These are phyloP conservation scores for Epinotia brunnichana DNA, from an alignment of 2,888 invertebrate genomes.

Conservation along the genomic window DNA sequence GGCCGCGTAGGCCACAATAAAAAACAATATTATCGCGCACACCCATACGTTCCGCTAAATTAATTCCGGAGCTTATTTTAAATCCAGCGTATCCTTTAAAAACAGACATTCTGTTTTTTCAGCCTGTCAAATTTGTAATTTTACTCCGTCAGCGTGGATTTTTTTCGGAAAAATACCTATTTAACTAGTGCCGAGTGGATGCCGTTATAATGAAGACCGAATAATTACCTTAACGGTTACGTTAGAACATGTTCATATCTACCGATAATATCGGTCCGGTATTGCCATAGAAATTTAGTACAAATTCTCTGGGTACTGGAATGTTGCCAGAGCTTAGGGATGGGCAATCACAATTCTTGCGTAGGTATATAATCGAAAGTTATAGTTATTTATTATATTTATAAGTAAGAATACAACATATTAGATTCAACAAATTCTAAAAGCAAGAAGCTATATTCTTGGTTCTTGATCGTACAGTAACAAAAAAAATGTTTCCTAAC, in stretches of 20 bases:
- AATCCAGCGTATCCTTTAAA: constrained; percentile 50
- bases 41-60: constrained; percentile 43
- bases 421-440: too few species aligned
- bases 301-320: too few species aligned
- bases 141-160: constrained; percentile 47
- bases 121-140: constrained; percentile 49
- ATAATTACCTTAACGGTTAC: neutral
- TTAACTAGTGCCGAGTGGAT: neutral
- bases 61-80: constrained; percentile 49
- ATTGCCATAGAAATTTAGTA: too few species aligned
- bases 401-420: too few species aligned
- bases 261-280: too few species aligned
- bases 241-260: neutral
- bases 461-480: too few species aligned
- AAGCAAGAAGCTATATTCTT: too few species aligned
- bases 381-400: too few species aligned
- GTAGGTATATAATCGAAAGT: too few species aligned
- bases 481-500: too few species aligned
- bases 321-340: too few species aligned
- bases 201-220: neutral
- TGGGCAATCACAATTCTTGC: too few species aligned
- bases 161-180: constrained; percentile 13
- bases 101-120: constrained; percentile 51
- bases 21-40: constrained; percentile 46
- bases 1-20: constrained; percentile 30